Evolutionary conservation across 2,797 vertebrate species (phyloP).

Genomic region (Heliangelus exortis): DNA sequence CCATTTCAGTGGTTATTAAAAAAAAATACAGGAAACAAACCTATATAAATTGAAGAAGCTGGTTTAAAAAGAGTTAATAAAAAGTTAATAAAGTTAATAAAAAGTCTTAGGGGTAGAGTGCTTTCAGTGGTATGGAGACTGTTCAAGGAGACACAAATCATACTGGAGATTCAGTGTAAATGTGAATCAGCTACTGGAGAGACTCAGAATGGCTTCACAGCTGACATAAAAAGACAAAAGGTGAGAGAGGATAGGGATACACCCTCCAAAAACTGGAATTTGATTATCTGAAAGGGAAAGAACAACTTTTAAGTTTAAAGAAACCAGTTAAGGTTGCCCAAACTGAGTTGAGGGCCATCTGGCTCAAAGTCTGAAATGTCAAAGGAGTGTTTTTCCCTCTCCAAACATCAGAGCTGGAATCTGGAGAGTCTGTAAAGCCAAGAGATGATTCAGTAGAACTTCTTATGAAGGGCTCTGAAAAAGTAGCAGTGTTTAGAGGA

Average conservation of each 20-base stretch:
- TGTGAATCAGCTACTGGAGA: background rate
- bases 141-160: background rate
- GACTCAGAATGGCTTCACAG: background rate
- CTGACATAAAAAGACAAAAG: background rate
- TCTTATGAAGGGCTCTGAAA: background rate
- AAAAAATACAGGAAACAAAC: background rate
- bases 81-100: background rate
- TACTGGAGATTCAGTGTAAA: background rate
- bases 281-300: background rate
- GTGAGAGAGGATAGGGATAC: background rate
- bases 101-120: background rate
- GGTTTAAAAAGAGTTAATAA: background rate
- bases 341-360: background rate
- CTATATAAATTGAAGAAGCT: background rate
- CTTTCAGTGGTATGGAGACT: background rate
- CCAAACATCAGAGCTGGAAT: background rate
- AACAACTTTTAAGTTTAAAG: background rate
- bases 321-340: rapidly evolving
- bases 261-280: background rate
- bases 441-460: background rate
- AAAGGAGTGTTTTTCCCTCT: background rate
- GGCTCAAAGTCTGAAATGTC: background rate
- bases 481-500: background rate
- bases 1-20: background rate
- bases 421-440: background rate